Evolutionary conservation across 2,113 vertebrate genomes (phyloP), one percentile per base, ranked within the genome.

Genomic region (Melospiza georgiana): DNA sequence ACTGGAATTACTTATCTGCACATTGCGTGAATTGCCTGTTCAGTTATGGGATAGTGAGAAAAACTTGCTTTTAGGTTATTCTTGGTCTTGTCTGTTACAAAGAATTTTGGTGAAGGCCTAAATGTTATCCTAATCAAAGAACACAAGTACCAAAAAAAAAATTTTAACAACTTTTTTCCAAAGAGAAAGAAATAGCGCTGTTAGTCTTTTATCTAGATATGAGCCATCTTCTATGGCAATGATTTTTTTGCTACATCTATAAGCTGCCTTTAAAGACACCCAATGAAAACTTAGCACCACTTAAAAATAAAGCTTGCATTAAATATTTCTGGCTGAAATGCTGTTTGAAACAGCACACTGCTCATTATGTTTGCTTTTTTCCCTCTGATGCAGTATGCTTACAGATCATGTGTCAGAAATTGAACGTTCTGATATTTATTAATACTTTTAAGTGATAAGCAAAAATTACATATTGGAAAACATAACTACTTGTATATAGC

Each of bases 391-490:
- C 59, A 35, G 11, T 25, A 21, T 80, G 31, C 43, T 92, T 94
- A 77, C 37, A 89, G 28, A 83, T 89, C 46, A 6, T 67, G 41
- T 48, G 52, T 81, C 94, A 87, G 69, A 94, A 96, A 82, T 63
- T 31, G 57, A 91, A 84, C 54, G 96, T 95, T 79, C 63, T 95
- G 61, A 65, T 89, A 73, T 94, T 87, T 93, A 67, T 77, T 94
- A 96, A 89, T 94, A 94, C 46, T 96, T 97, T 84, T 59, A 96
- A 96, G 55, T 81, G 90, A 94, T 96, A 94, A 97, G 46, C 62
- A 93, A 71, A 96, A 97, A 94, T 84, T 94, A 86, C 1, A 2
- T 76, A 41, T 90, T 95, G 73, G 74, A 95, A 97, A 93, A 44
- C 72, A 52, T 94, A 94, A 78, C 61, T 89, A 48, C 61, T 86